A percentile compares a stretch with the other conserved stretches of the same genome.
These are phyloP conservation scores for Dryoscopus gambensis DNA, from an alignment of 2,113 vertebrate species.

Conservation along the genomic window DNA sequence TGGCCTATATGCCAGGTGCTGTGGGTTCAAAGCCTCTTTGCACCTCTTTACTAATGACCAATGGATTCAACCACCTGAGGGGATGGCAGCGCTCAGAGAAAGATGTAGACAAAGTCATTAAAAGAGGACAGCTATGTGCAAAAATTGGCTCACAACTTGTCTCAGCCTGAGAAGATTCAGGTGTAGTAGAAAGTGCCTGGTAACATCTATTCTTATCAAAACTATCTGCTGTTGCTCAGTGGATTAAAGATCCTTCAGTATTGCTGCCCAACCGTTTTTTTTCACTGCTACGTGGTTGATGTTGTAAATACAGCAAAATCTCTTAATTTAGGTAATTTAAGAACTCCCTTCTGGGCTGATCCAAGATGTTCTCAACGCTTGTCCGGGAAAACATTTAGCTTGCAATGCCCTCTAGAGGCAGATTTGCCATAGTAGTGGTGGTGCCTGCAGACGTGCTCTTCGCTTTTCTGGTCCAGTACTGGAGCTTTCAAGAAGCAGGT, in stretches of 20 bases:
- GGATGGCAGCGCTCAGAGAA: background rate
- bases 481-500: background rate
- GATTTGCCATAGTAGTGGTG: background rate
- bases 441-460: background rate
- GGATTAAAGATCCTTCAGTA: background rate
- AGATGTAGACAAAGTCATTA: background rate
- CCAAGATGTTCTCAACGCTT: background rate
- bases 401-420: conserved; percentile 64
- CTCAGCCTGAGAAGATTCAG: background rate
- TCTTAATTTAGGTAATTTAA: background rate
- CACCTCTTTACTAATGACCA: background rate
- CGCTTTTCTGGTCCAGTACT: background rate
- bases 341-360: background rate
- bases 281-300: background rate
- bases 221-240: background rate
- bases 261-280: background rate
- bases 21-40: background rate
- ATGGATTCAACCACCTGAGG: background rate
- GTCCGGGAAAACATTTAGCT: conserved; percentile 20
- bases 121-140: background rate
- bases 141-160: background rate
- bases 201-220: background rate
- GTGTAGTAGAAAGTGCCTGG: background rate
- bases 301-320: background rate
- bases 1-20: background rate